phyloP scores from a whole-genome alignment of 2,797 vertebrate species.

The Esox lucius region DNA sequence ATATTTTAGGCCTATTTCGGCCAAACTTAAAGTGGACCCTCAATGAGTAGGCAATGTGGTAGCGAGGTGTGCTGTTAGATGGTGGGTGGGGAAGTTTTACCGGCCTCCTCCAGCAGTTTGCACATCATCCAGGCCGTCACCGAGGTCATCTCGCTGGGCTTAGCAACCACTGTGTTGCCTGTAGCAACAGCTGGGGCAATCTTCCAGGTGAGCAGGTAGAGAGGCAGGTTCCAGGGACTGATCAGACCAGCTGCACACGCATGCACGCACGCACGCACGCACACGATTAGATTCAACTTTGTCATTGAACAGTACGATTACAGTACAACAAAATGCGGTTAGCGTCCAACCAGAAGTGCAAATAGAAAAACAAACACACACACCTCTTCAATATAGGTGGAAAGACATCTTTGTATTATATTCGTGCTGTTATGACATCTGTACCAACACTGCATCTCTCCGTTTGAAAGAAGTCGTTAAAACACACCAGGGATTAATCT shows the following conservation, averaged over 20 bases:
- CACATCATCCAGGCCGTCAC: conserved; percentile 98
- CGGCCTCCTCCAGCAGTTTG: conserved; percentile 86
- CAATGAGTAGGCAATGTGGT: neutral
- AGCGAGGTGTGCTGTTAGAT: neutral
- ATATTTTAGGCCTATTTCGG: no score
- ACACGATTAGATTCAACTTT: no score
- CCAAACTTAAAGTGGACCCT: no score
- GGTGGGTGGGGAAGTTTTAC: conserved; percentile 62
- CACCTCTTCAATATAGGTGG: neutral
- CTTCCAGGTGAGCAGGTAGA: conserved; percentile 97
- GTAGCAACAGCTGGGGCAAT: conserved; percentile 90
- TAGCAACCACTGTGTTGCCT: conserved; percentile 95
- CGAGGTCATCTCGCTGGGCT: conserved; percentile 97
- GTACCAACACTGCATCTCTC: no score
- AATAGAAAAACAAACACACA: neutral
- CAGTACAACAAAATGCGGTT: no score
- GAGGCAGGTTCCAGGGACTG: conserved; percentile 95
- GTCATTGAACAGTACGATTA: no score
- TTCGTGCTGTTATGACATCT: no score
- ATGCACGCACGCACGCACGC: neutral
- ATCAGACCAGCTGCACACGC: conserved; percentile 86
- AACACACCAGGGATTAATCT: no score
- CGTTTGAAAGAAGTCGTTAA: no score
- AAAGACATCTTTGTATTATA: no score
- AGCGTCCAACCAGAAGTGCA: no score